Base-by-base conservation (phyloP, 2,888 invertebrate species). In the Hyles lineata region DNA sequence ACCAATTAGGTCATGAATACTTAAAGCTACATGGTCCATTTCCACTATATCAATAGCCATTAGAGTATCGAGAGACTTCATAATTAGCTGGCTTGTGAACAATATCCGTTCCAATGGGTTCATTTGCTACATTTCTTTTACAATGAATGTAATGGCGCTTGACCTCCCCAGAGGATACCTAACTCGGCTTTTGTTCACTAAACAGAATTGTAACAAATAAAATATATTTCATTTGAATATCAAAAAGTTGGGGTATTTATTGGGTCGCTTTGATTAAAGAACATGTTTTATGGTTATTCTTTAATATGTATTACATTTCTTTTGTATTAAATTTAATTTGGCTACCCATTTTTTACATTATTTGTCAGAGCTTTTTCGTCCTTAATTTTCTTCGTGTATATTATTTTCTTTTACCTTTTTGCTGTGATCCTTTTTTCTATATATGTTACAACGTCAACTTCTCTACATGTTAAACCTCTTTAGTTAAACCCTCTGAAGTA, bases 31-130 rank as follows among this genome's bases (percentile, higher is more conserved):
- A n/a, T 55, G 55, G 19, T 4, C 55, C 55, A 55, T 55, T 55
- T 55, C 55, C 55, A 55, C 55, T 55, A 7, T 55, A 55, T n/a
- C 55, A 55, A 55, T 55, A 55, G 55, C 55, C 55, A 55, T 55
- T 55, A 55, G 55, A 8, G 2, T 55, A 55, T 55, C 55, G 55
- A n/a, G 55, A 55, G 55, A 55, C 55, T 55, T 55, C 19, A 55
- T 55, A n/a, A 55, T 55, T 55, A 55, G 17, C 55, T 55, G 19
- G 55, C 55, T n/a, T n/a, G 55, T n/a, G n/a, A 55, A 55, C 55
- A n/a, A 55, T 55, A 55, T 55, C 55, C 55, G 55, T n/a, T 19
- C n/a, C 55, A 55, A 2, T n/a, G 19, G 6, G n/a, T 19, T 55
- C 7, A n/a, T 55, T 55, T 55, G 55, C 55, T 55, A 55, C 55